phyloP scores from a whole-genome alignment of 2,888 invertebrate genomes.

The Drosophila vallismaia region DNA sequence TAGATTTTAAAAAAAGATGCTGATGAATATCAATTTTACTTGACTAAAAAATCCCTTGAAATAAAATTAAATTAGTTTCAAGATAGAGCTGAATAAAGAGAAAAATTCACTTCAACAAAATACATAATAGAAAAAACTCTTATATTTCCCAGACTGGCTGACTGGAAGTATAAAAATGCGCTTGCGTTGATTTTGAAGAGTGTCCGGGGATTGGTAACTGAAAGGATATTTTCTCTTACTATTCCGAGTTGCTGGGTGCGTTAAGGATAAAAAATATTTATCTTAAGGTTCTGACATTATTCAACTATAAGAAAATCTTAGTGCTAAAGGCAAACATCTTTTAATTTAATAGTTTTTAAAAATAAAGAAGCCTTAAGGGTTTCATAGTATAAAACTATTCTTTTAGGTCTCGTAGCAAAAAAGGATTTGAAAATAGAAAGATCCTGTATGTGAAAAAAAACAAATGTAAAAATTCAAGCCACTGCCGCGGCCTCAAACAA shows the following conservation, averaged over 20 bases:
- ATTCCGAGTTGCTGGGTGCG: constrained; percentile 10
- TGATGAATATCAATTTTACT: neutral
- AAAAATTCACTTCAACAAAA: constrained; percentile 35
- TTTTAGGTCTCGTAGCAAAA: too few species aligned
- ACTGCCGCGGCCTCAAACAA: too few species aligned
- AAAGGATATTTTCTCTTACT: constrained; percentile 57
- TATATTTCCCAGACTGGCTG: constrained; percentile 53
- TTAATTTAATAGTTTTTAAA: neutral
- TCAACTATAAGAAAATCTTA: neutral
- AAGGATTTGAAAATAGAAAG: neutral
- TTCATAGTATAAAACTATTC: neutral
- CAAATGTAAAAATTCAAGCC: too few species aligned
- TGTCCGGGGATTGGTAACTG: neutral
- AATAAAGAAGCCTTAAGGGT: neutral
- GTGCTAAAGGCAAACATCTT: too few species aligned
- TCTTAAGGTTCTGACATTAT: constrained; percentile 17
- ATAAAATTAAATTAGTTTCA: neutral
- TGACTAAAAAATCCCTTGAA: neutral
- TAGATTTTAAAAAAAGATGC: neutral
- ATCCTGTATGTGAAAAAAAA: too few species aligned
- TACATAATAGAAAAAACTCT: constrained; percentile 48
- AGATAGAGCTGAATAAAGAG: constrained; percentile 68
- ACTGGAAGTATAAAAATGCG: constrained; percentile 60
- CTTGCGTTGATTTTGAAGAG: constrained; percentile 49
- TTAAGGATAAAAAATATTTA: constrained; percentile 9